These are phyloP conservation scores for Hydrotaea diabolus DNA, from an alignment of 2,888 invertebrate genomes.

Conservation along the genomic window DNA sequence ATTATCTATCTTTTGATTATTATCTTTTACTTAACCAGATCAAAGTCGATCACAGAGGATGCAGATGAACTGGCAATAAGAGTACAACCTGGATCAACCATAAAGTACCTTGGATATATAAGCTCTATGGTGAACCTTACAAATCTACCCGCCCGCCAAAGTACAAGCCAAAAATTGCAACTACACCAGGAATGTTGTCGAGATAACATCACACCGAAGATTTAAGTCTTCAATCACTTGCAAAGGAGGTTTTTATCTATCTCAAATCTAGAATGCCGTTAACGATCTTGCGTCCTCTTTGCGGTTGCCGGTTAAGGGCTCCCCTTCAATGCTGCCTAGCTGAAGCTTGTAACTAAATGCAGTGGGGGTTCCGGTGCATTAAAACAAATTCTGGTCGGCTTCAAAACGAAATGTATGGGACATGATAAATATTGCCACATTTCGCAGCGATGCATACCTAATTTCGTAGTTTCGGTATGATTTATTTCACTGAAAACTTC, in stretches of 20 bases:
- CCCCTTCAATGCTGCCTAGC: not conserved
- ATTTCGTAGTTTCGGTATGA: not conserved
- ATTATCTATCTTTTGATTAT: too few relatives aligned
- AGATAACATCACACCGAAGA: not conserved
- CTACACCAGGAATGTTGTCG: not conserved
- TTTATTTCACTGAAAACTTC: constrained; percentile 6
- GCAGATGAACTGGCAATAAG: too few relatives aligned
- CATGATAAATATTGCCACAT: constrained; percentile 26
- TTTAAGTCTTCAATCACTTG: too few relatives aligned
- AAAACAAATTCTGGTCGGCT: not conserved
- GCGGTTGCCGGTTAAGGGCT: not conserved
- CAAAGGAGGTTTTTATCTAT: not conserved
- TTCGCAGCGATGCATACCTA: not conserved
- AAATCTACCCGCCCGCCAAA: too few relatives aligned
- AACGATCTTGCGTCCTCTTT: not conserved
- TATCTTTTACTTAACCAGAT: too few relatives aligned
- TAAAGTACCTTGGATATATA: too few relatives aligned
- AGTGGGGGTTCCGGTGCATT: not conserved
- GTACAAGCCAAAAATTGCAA: too few relatives aligned
- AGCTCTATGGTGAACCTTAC: not conserved
- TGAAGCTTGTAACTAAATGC: not conserved
- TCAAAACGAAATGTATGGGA: not conserved
- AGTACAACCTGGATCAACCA: too few relatives aligned
- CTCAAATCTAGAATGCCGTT: constrained; percentile 17
- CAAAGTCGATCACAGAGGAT: too few relatives aligned